Evolutionary conservation across 2,113 vertebrate genomes (phyloP).

Genomic region (Solenodon paradoxus): DNA sequence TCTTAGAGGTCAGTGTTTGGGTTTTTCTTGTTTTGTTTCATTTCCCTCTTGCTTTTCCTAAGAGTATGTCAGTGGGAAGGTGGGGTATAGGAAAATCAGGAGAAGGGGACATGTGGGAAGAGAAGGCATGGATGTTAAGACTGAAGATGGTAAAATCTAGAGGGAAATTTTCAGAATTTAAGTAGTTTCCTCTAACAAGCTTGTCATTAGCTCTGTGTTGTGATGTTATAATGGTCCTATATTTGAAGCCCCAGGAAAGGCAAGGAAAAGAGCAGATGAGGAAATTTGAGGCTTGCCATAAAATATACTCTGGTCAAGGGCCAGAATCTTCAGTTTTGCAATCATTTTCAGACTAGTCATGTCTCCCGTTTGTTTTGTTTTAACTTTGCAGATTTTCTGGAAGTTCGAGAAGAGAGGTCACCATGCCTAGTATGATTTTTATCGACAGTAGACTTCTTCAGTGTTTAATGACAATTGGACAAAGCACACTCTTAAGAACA

Average conservation of each 20-base stretch:
- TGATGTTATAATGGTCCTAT: not conserved
- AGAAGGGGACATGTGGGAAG: not conserved
- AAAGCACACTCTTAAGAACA: not conserved
- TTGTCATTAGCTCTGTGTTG: not conserved
- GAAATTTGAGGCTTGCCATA: slow-evolving; percentile 25
- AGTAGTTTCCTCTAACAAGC: not conserved
- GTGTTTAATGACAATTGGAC: not conserved
- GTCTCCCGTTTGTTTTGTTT: not conserved
- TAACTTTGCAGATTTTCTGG: not conserved
- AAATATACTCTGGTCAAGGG: not conserved
- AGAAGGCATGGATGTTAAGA: not conserved
- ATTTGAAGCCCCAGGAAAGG: slow-evolving; percentile 30
- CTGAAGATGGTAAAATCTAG: not conserved
- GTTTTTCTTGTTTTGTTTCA: no score
- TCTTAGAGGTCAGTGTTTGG: not conserved
- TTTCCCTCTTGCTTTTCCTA: not conserved
- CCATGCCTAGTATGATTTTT: not conserved
- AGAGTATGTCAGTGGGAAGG: not conserved
- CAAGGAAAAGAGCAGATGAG: not conserved
- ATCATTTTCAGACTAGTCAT: slow-evolving; percentile 15
- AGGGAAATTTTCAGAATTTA: not conserved
- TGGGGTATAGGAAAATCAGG: not conserved
- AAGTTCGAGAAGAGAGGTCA: not conserved
- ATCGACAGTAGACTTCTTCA: not conserved
- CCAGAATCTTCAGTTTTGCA: not conserved